These are phyloP conservation scores for Agraylea sexmaculata DNA, from an alignment of 1,140 invertebrate species.

Conservation along the genomic window DNA sequence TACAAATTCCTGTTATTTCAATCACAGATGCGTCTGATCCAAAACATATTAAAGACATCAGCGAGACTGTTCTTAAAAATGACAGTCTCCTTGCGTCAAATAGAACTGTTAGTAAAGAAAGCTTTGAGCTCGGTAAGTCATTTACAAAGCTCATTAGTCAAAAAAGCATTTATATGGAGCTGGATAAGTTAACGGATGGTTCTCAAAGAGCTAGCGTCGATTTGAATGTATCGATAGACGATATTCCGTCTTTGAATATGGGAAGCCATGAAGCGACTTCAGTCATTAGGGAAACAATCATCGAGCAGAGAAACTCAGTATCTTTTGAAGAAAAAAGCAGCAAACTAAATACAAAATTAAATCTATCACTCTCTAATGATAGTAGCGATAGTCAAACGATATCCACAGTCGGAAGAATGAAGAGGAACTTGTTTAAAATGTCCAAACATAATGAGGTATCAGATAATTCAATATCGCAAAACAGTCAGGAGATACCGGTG, in stretches of 20 bases:
- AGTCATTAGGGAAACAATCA: slow-evolving; percentile 4
- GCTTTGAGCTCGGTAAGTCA: too few relatives aligned
- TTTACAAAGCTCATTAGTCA: slow-evolving; percentile 17
- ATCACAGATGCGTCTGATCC: slow-evolving; percentile 14
- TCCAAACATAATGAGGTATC: not conserved
- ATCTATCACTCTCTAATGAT: too few relatives aligned
- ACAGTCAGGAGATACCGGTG: not conserved
- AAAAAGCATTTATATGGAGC: slow-evolving; percentile 17
- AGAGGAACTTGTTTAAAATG: too few relatives aligned
- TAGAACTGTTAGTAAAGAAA: too few relatives aligned
- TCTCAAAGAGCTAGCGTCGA: slow-evolving; percentile 15
- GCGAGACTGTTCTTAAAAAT: not conserved
- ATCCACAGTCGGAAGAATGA: too few relatives aligned
- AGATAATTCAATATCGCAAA: not conserved
- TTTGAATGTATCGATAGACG: slow-evolving; percentile 20
- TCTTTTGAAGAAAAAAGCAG: too few relatives aligned
- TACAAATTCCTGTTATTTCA: slow-evolving; percentile 16
- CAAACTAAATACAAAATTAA: too few relatives aligned
- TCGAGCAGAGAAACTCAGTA: too few relatives aligned
- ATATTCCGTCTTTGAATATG: slow-evolving; percentile 12
- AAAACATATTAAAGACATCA: not conserved
- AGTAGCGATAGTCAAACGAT: too few relatives aligned
- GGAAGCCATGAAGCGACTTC: slow-evolving; percentile 5
- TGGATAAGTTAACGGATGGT: slow-evolving; percentile 16
- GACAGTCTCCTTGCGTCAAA: slow-evolving; percentile 8